Conservation (phyloP, 2,113 vertebrate species). For the Porphyrio hochstetteri region DNA sequence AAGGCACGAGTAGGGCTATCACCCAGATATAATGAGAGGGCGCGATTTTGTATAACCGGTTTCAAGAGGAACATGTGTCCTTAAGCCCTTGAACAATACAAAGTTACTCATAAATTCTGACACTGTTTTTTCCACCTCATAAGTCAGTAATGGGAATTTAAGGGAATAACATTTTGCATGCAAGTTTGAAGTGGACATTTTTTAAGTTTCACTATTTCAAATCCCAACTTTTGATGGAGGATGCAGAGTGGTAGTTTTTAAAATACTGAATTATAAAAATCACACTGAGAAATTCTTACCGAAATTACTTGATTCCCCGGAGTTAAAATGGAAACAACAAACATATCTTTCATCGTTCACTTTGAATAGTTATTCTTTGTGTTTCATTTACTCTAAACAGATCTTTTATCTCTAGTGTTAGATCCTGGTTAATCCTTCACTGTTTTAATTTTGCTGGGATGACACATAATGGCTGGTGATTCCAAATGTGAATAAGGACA, state of each 20-base stretch:
- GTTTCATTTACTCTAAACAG: neutral
- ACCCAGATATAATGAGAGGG: neutral
- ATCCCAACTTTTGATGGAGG: neutral
- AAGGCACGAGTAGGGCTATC: neutral
- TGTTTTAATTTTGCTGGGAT: neutral
- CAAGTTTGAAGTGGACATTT: neutral
- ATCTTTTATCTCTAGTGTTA: neutral
- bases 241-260: neutral
- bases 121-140: neutral
- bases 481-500: conserved; percentile 13
- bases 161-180: neutral
- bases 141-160: neutral
- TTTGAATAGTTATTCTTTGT: conserved; percentile 28
- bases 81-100: neutral
- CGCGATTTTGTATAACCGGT: neutral
- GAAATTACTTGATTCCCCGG: conserved; percentile 9
- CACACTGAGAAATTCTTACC: neutral
- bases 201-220: neutral
- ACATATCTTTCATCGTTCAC: conserved; percentile 3
- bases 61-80: neutral
- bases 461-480: neutral
- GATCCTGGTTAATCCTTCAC: neutral
- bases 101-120: neutral
- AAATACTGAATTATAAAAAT: conserved; percentile 18
- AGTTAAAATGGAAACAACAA: conserved; percentile 32